Conservation (phyloP, 2,797 vertebrate genomes). For the Coccyzus lansbergi region DNA sequence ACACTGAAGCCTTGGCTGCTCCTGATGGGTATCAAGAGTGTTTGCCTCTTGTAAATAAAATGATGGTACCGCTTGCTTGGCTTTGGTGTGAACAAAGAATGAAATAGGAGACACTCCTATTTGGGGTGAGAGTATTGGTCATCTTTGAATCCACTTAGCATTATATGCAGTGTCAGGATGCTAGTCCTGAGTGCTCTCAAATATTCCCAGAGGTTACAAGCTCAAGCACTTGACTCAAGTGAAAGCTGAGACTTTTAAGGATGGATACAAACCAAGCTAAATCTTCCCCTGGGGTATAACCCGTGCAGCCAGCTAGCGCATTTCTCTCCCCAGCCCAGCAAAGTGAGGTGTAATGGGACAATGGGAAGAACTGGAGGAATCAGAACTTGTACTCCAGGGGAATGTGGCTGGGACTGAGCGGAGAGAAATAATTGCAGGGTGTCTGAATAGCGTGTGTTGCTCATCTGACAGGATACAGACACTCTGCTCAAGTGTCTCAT, state of each 20-base stretch:
- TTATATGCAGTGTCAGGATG: slow-evolving; percentile 18
- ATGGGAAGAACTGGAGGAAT: not conserved
- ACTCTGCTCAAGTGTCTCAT: not conserved
- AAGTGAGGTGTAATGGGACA: not conserved
- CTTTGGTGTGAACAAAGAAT: slow-evolving; percentile 35
- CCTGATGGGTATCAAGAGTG: not conserved
- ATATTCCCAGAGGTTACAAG: slow-evolving; percentile 49
- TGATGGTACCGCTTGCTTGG: not conserved
- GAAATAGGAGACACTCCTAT: slow-evolving; percentile 6
- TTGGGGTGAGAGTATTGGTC: slow-evolving; percentile 35
- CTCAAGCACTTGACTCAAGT: slow-evolving; percentile 32
- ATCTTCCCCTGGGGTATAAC: not conserved
- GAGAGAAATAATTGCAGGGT: not conserved
- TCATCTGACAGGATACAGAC: accelerated
- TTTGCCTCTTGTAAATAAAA: too few relatives aligned
- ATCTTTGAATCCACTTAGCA: slow-evolving; percentile 48
- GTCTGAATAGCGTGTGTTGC: accelerated
- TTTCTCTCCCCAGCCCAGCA: slow-evolving; percentile 6
- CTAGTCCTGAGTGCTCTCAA: slow-evolving; percentile 61
- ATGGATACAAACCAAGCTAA: slow-evolving; percentile 21
- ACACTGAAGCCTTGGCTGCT: not conserved
- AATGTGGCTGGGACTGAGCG: not conserved
- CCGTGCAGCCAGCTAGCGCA: not conserved
- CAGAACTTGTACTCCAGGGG: not conserved
- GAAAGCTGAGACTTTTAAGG: slow-evolving; percentile 37